Percentiles rank a stretch among this genome's conserved stretches.
phyloP scores from a whole-genome alignment of 2,113 vertebrate species.

The Semnopithecus entellus region DNA sequence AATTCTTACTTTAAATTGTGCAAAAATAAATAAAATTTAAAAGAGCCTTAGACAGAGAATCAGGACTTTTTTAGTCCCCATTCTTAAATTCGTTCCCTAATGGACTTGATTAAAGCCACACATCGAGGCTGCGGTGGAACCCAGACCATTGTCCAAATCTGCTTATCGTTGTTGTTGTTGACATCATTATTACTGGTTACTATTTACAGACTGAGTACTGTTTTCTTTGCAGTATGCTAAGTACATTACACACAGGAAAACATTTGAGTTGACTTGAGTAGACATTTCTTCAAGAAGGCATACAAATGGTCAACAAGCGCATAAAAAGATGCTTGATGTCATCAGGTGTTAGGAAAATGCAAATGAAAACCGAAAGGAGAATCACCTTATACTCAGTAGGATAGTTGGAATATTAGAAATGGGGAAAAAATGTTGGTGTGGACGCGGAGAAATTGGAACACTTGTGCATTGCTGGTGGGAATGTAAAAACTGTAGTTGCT shows the following conservation, averaged over 20 bases:
- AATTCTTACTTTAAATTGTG: neutral
- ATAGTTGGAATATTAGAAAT: neutral
- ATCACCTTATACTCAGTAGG: neutral
- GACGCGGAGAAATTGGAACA: neutral
- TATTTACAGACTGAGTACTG: neutral
- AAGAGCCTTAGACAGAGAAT: neutral
- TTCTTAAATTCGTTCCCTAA: neutral
- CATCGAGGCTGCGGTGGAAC: neutral
- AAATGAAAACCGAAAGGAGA: neutral
- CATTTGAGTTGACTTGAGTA: neutral
- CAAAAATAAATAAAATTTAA: neutral
- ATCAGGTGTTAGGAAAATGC: neutral
- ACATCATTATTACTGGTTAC: neutral
- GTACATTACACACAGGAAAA: neutral
- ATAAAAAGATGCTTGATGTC: neutral
- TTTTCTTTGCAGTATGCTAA: neutral
- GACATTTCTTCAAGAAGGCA: neutral
- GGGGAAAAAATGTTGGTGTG: neutral
- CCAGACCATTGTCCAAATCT: neutral
- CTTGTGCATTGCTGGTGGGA: no score
- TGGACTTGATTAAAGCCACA: neutral
- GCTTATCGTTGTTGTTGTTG: neutral
- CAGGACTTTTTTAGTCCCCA: neutral
- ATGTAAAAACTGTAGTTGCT: neutral
- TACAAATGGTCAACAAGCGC: no score